Base-by-base conservation (phyloP, 2,797 vertebrate genomes). In the Zalophus californianus region DNA sequence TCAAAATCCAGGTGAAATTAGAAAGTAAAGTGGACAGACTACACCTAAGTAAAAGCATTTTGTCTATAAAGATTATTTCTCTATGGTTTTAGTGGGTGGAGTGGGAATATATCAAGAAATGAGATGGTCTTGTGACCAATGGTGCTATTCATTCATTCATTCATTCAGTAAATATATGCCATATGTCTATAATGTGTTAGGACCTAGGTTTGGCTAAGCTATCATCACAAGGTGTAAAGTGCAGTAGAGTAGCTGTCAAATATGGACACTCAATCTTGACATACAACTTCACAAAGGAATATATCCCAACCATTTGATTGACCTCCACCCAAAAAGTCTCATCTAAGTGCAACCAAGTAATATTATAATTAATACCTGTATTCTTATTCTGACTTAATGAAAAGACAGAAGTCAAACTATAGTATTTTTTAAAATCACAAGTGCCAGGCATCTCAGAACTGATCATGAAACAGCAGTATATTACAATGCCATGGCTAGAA, bases 1-100 rank as follows among this genome's bases (percentile, higher is more conserved):
- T 72, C 87, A 94, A 98, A 97, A 95, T n/a, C 32, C 21, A 94
- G 16, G 50, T 27, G 11, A 85, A 95, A 78, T 80, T 91, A 96
- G 91, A 86, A 95, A 58, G 44, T n/a, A 64, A 70, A 80, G 14
- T 15, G 18, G 41, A 89, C 27, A 56, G 44, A 95, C 48, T 82
- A 2, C 29, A 84, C 16, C 12, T 25, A 96, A 94, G 38, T 60
- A 91, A 90, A 91, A 64, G 12, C 2, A 54, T 66, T 92, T 75
- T 84, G 62, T 86, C 32, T 90, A 12, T 13, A 6, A 84, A 83
- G 56, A 78, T 16, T 58, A 79, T 27, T 68, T 84, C 7, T 38
- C 29, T 38, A 48, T 60, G n/a, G 29, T 75, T 89, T 83, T 9
- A 15, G 14, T 18, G 44, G 44, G 29, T 10, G 10, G 3, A 25